phyloP scores from a whole-genome alignment of 1,140 invertebrate species.

The Drosophila sucinea region DNA sequence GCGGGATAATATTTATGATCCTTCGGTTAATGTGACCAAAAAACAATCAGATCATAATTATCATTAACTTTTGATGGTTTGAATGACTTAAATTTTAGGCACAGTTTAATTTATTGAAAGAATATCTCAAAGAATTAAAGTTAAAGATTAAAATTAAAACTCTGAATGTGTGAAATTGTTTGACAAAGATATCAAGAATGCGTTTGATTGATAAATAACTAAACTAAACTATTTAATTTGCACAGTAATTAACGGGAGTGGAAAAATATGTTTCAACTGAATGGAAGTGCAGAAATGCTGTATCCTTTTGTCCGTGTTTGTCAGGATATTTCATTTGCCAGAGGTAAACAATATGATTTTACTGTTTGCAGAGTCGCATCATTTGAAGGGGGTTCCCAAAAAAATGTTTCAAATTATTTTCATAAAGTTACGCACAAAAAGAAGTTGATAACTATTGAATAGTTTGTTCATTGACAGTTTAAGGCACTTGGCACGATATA shows the following conservation, averaged over 20 bases:
- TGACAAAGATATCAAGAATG: background rate
- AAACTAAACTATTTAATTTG: background rate
- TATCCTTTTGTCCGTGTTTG: background rate
- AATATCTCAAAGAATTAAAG: background rate
- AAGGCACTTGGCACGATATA: no score
- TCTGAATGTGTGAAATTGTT: background rate
- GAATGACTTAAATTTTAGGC: constrained; percentile 26
- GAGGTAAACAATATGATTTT: constrained; percentile 24
- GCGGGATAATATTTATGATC: constrained; percentile 30
- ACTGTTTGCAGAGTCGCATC: constrained; percentile 27
- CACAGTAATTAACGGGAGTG: background rate
- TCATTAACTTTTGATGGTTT: background rate
- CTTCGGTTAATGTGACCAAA: constrained; percentile 14
- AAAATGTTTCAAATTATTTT: constrained; percentile 25
- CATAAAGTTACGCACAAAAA: no score
- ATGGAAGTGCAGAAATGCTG: background rate
- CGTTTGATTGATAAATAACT: background rate
- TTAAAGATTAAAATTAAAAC: background rate
- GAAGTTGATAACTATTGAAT: no score
- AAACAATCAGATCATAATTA: constrained; percentile 29
- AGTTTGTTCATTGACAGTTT: no score
- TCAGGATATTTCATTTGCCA: constrained; percentile 12
- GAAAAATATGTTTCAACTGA: background rate
- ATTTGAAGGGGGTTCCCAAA: constrained; percentile 5
- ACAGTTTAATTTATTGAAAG: background rate